Evolutionary conservation across 2,888 invertebrate species (phyloP), one percentile per base, ranked within the genome.

Genomic region (Lasioglossum oenotherae): DNA sequence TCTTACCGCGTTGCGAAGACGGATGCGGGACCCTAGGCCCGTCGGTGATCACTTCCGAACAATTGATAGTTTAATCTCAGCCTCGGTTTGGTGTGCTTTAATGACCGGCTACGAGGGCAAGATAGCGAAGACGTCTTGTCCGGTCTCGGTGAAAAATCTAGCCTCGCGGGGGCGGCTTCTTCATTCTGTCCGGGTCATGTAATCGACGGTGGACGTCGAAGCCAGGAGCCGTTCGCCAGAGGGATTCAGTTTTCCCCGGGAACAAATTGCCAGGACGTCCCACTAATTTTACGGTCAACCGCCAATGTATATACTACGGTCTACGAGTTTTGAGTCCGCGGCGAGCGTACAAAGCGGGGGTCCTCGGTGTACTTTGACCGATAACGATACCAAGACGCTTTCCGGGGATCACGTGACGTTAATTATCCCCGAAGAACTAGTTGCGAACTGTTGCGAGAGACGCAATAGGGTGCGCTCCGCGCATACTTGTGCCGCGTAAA

Each of bases 201-300:
- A 90, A 90, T 90, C 85, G 84, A 81, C 87, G 74, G 81, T 77
- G 49, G 53, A 31, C 74, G 85, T 86, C 78, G 75, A 82, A 82
- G 77, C 67, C 80, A 35, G 67, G 74, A 69, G 77, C 60, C 53
- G 72, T 57, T 80, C 78, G 64, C 71, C 69, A 64, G 44, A 72
- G 84, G 75, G 82, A 87, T 84, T 90, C 87, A 79, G 75, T 83
- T 87, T 85, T 85, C 69, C 69, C n/a, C 74, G 77, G 71, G 46
- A 73, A 82, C 86, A 89, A 89, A 86, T 91, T 85, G 81, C 82
- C 86, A 82, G 81, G 88, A 88, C 88, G 90, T 91, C 79, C 88
- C 85, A 90, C 91, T 93, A 93, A 93, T 93, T 93, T 91, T 90
- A 90, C 86, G 92, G 91, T 90, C 88, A 92, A 92, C 93, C 93